Base-by-base conservation (phyloP, 2,888 invertebrate genomes). In the Habroteleia sp. region DNA sequence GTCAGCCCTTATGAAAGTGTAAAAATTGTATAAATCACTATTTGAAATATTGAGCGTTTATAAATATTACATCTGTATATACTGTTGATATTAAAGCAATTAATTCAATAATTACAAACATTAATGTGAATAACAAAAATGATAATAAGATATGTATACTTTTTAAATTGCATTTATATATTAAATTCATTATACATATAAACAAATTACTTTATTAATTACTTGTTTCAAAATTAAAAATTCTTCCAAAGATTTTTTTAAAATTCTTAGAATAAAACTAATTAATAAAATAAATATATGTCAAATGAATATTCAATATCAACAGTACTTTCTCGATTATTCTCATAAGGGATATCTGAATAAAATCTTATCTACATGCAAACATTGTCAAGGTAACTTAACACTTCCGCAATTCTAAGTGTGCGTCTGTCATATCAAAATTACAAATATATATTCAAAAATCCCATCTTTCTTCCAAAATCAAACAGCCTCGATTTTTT, bases 401-500 rank as follows among this genome's bases (percentile, higher is more conserved):
- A 11, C 6, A 13, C 2, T 17, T 50, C 23, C 23, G 11, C 11
- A 41, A 13, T 14, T 20, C 3, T 0, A 20, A 16, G 20, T 56
- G 20, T 31, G 33, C 31, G 11, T 60, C 5, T 10, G 14, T 10
- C 4, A 8, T 14, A 20, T 50, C 16, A 52, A 42, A 52, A 52
- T 50, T 37, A 60, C 46, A 27, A 29, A 20, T 17, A 8, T 1
- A 14, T 13, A 13, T 41, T 8, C 2, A 20, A 39, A 39, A 1
- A 20, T 20, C 17, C 8, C 8, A 39, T 20, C 3, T 20, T 1
- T 20, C 1, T 6, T 8, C 4, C 14, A n/a, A 4, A 31, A 80
- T 85, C 82, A 90, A 83, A 90, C 88, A 80, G 88, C 82, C 83
- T 90, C 89, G 68, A 88, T 76, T 81, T 88, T 90, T 27, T 77